Percentiles rank a stretch among this genome's conserved stretches.
These are phyloP conservation scores for Aplysina aerophoba DNA, from an alignment of 37 sponge, comb jelly and placozoan genomes.

Conservation along the genomic window DNA sequence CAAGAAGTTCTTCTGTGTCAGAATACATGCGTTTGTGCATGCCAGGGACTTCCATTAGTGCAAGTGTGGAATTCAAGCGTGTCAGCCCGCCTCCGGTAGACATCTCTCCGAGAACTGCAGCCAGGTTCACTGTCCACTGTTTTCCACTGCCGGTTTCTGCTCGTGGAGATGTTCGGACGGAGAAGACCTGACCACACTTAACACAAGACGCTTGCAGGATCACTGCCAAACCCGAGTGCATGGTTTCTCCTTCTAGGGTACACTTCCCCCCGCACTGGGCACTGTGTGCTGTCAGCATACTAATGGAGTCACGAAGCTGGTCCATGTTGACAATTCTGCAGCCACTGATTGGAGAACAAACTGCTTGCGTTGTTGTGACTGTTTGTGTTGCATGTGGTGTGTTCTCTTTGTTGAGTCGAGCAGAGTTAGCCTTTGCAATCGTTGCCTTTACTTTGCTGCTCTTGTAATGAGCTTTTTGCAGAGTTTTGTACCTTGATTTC, in stretches of 20 bases:
- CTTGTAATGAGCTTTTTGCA: constrained; percentile 18
- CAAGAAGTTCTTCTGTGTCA: neutral
- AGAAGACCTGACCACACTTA: constrained; percentile 10
- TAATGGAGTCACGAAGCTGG: neutral
- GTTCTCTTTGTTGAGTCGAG: constrained; percentile 13
- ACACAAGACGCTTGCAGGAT: neutral
- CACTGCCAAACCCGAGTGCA: constrained; percentile 1
- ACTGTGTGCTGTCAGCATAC: neutral
- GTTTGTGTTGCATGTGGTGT: too few species aligned
- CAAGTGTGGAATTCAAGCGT: constrained; percentile 31
- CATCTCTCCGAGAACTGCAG: constrained; percentile 60
- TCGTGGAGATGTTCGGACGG: neutral
- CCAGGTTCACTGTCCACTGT: constrained; percentile 39
- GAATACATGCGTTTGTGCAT: constrained; percentile 39
- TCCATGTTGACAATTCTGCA: constrained; percentile 17
- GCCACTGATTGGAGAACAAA: constrained; percentile 17
- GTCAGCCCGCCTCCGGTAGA: constrained; percentile 45
- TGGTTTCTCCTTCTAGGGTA: neutral
- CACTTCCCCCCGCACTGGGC: constrained; percentile 13
- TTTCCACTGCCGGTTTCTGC: neutral
- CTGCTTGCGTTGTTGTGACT: constrained; percentile 11
- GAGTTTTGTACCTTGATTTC: constrained; percentile 5
- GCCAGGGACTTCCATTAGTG: constrained; percentile 40
- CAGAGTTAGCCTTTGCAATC: constrained; percentile 6
- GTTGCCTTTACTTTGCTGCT: constrained; percentile 32